Evolutionary conservation across 2,888 invertebrate species (phyloP), one percentile per base, ranked within the genome.

Genomic region (Geotrupes spiniger): DNA sequence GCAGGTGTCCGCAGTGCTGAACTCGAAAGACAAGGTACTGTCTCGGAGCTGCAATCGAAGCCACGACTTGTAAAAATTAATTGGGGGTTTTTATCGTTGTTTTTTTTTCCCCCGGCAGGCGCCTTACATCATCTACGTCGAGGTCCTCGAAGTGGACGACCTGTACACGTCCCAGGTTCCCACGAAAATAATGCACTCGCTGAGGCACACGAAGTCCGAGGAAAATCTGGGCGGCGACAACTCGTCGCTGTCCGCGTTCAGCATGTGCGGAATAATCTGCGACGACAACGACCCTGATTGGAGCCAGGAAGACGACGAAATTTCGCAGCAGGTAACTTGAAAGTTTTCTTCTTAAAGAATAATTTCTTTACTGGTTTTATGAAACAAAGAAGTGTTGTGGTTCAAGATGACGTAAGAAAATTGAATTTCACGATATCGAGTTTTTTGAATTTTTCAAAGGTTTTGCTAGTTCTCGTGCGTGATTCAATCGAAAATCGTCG

Each of bases 111-210:
- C 11, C 10, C 29, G 11, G 17, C 60, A 88, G 87, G 96, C 98
- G 39, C 99, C 99, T 0, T 99, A 95, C 75, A 91, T 99, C 67
- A 89, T 99, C 70, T 99, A 98, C 75, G 91, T 98, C 47, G 99
- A 99, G 77, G 95, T 96, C 4, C 77, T 95, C 33, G 94, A 95
- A 74, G 87, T 92, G 41, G 84, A 87, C 47, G 88, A 91, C 69
- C 79, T 89, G 31, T 83, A 87, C 64, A 84, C 89, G 1, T 89
- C 91, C 43, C 87, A 92, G 1, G 82, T 97, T 11, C 93, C 95
- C 33, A 82, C 88, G n/a, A 95, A 95, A 73, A 84, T 90, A 59
- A 83, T 90, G 76, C 89, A 89, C 41, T 84, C 88, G 3, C 79
- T 96, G 60, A 78, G 96, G 57, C 94, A 93, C 68, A 95, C 95